Evolutionary conservation across 2,888 invertebrate genomes (phyloP), one percentile per base, ranked within the genome.

Genomic region (Apamea sordens): DNA sequence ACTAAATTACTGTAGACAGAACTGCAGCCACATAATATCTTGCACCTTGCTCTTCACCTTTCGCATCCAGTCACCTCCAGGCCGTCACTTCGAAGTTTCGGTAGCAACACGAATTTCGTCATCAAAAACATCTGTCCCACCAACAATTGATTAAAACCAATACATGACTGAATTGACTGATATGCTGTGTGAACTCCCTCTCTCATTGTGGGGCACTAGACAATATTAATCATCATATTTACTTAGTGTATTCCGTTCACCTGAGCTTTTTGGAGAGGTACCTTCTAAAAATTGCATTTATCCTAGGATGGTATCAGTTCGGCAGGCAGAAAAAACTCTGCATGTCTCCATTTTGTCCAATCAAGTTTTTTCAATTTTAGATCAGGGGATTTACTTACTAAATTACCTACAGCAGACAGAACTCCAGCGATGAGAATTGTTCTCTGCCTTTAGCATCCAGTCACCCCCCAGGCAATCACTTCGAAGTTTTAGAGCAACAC

Each of bases 181-280:
- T 59, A 47, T 74, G 69, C 44, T 84, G 88, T 88, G 87, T 77
- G 88, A 87, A 84, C 67, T 73, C 32, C 78, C 83, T 87, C 67
- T 73, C 61, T 76, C 78, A 87, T 81, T 81, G 86, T 81, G 63
- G 63, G 56, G 68, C 36, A 75, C 74, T 71, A 71, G 75, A 82
- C 74, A 80, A 81, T 86, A 89, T 91, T 90, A 92, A 87, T 90
- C 88, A 89, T 41, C 41, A 41, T 41, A 41, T 41, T 41, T 41
- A 41, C 7, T 41, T 41, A 7, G 6, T 41, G 41, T 41, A 41
- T 41, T 41, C 41, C 7, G 41, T 41, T 41, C 41, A 41, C 41
- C 6, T 6, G 7, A 7, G 41, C 41, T 41, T 41, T 41, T 41
- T 41, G 41, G 41, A 41, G 41, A 41, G 41, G 41, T 7, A 41